phyloP scores from a whole-genome alignment of 1,140 invertebrate species.

The Leptonema lineaticorne region DNA sequence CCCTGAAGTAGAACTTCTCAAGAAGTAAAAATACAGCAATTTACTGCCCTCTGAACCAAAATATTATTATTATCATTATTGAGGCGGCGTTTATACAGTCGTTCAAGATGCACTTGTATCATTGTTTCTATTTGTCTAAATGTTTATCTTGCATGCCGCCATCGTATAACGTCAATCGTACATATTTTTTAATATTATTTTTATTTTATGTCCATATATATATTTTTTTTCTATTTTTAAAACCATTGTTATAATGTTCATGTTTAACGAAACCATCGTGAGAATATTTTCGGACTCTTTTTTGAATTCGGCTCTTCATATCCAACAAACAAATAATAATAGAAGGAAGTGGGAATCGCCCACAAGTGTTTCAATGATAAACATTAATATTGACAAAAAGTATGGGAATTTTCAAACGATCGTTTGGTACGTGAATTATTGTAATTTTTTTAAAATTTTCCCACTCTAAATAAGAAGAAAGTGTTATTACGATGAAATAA shows the following conservation, averaged over 20 bases:
- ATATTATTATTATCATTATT: too few relatives aligned
- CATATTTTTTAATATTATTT: background rate
- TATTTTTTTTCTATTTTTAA: background rate
- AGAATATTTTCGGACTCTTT: slow-evolving; percentile 6
- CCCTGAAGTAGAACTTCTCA: too few relatives aligned
- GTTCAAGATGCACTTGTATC: slow-evolving; percentile 3
- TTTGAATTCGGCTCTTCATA: background rate
- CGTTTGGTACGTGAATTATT: too few relatives aligned
- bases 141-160: slow-evolving; percentile 1
- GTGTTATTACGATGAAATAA: too few relatives aligned
- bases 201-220: too few relatives aligned
- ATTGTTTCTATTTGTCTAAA: slow-evolving; percentile 16
- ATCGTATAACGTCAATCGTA: background rate
- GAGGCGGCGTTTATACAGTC: background rate
- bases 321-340: background rate
- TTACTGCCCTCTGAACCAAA: too few relatives aligned
- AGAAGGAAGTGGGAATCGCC: slow-evolving; percentile 7
- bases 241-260: slow-evolving; percentile 2
- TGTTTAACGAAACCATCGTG: slow-evolving; percentile 4
- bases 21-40: too few relatives aligned
- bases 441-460: too few relatives aligned
- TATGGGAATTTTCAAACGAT: background rate
- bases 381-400: slow-evolving; percentile 2
- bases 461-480: too few relatives aligned
- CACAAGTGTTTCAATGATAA: slow-evolving; percentile 13